A percentile compares a stretch with the other conserved stretches of the same genome.
Conservation (phyloP, 2,888 invertebrate genomes). For the Antheraea assamensis region DNA sequence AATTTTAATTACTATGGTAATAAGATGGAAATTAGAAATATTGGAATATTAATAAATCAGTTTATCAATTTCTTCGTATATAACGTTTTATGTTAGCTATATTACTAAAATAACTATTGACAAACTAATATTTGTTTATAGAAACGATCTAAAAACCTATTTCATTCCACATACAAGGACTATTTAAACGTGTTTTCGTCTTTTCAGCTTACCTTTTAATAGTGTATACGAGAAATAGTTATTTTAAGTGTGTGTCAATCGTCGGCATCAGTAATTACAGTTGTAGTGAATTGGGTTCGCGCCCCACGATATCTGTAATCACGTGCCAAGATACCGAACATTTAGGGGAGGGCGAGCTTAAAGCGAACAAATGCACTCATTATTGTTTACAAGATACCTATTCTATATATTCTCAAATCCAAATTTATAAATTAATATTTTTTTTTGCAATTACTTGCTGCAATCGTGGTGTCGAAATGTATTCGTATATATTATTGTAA, state of each 20-base stretch:
- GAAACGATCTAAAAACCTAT: background rate
- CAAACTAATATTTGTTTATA: background rate
- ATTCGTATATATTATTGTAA: background rate
- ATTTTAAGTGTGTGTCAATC: constrained; percentile 57
- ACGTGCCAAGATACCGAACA: constrained; percentile 69
- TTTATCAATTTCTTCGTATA: background rate
- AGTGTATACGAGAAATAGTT: constrained; percentile 41
- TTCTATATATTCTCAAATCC: background rate
- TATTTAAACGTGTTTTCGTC: background rate
- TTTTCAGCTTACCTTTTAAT: background rate
- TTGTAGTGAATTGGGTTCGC: constrained; percentile 69
- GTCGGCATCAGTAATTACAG: constrained; percentile 57
- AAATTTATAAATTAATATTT: background rate
- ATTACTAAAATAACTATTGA: background rate
- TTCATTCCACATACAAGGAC: background rate
- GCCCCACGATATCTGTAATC: constrained; percentile 71
- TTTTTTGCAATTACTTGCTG: background rate
- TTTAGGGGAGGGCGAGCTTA: constrained; percentile 51
- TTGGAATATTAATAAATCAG: background rate
- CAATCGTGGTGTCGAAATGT: no score
- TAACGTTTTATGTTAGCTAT: background rate
- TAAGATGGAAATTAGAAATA: background rate
- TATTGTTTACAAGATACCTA: constrained; percentile 5
- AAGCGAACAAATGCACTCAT: constrained; percentile 25
- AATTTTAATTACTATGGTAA: background rate